phyloP scores from a whole-genome alignment of 2,113 vertebrate species.

The Corynorhinus townsendii region DNA sequence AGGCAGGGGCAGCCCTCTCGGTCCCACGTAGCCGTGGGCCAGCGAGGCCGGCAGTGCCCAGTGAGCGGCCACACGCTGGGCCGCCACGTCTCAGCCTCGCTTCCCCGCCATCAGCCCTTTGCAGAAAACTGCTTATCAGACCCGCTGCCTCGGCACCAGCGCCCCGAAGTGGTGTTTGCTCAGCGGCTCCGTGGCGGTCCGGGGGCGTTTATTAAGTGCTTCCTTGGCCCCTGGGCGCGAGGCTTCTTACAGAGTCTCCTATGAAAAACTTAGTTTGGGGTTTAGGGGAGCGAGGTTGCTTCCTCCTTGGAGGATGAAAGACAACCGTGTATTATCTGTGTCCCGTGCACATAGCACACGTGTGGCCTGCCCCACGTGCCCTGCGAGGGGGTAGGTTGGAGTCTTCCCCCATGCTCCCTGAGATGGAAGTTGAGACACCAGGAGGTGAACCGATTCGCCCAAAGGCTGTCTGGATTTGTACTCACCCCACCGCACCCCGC shows the following conservation, averaged over 20 bases:
- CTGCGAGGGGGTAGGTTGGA: neutral
- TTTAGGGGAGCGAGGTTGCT: neutral
- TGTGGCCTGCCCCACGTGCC: fast-evolving
- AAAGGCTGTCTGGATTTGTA: neutral
- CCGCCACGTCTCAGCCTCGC: neutral
- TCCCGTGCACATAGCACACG: fast-evolving
- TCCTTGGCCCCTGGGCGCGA: neutral
- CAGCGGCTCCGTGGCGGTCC: neutral
- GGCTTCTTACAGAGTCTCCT: neutral
- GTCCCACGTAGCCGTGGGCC: neutral
- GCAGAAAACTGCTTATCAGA: neutral
- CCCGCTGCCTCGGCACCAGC: neutral
- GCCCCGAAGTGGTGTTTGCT: neutral
- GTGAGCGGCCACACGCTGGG: neutral
- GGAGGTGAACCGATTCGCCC: neutral
- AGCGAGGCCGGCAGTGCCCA: neutral
- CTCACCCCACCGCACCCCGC: no score
- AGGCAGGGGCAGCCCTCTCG: neutral
- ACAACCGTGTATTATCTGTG: fast-evolving
- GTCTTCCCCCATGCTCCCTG: neutral
- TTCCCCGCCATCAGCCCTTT: neutral
- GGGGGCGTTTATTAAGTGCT: neutral
- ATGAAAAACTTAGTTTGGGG: neutral
- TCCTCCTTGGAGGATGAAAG: neutral
- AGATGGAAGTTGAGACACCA: neutral